Evolutionary conservation across 2,888 invertebrate species (phyloP), one percentile per base, ranked within the genome.

Genomic region (Dromius quadrimaculatus): DNA sequence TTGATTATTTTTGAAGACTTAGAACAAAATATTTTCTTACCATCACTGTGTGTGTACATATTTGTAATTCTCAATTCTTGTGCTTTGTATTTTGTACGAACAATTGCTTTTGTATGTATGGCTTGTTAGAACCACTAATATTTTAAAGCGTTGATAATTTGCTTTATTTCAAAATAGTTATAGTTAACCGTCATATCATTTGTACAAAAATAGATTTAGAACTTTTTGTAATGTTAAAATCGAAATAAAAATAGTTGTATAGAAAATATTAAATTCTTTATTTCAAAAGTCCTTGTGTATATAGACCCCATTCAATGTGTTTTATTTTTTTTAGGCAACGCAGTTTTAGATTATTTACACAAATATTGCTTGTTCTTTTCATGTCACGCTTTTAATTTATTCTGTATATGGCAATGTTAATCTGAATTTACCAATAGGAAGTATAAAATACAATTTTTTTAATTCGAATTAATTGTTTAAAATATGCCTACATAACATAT

Each of bases 151-250:
- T 47, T 47, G 20, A 36, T 47, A 47, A 20, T 47, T 9, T n/a
- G n/a, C n/a, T n/a, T n/a, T n/a, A n/a, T n/a, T n/a, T n/a, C n/a
- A n/a, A n/a, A n/a, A 36, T 47, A 47, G 47, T 11, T 36, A 47
- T 47, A 47, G 47, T 22, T 11, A 36, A 36, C 36, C 41, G 41
- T 41, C 41, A 54, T 28, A 23, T 54, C 28, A 54, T 54, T 54
- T 54, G 50, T 54, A 54, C 50, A 54, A n/a, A 54, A 54, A 13
- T 54, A 54, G 50, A 2, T 9, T 47, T 22, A 28, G 23, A 28
- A 54, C 28, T 28, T 54, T 54, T 54, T 54, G 50, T 54, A 54
- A 54, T 15, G 28, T 54, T 32, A 13, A 11, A 11, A 13, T 6
- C 11, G 50, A 54, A 54, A 54, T 54, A 54, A 41, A 54, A 54